Base-by-base conservation (phyloP, 1,140 invertebrate species). In the Stegodyphus mimosarum region DNA sequence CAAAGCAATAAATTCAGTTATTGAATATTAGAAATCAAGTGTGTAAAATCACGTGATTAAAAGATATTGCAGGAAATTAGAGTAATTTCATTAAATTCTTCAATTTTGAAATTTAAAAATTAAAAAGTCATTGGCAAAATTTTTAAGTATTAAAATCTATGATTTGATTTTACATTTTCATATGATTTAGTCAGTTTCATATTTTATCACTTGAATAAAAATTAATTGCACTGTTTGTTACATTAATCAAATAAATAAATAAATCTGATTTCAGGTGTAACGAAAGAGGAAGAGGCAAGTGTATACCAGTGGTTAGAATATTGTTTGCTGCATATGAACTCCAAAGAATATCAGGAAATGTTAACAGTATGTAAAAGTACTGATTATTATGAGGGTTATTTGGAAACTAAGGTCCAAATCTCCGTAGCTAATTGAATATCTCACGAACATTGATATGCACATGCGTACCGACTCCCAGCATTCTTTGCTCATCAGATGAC, bases 231-330 rank as follows among this genome's bases (percentile, higher is more conserved):
- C 55, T 60, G 33, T 33, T 33, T 33, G 33, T 33, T 33, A 33
- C 3, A 3, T 33, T 33, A 33, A 33, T 33, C 33, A 33, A 33
- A 33, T 33, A 3, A 33, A 33, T 33, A 3, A 33, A 33, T 33
- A 33, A 33, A 33, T 33, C 33, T 33, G 1, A 33, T 33, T 33
- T n/a, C n/a, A 67, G 64, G 64, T 18, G n/a, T 67, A 15, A n/a
- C 64, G 6, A 67, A 67, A 18, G 64, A 67, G n/a, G 64, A 67
- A 17, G 7, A 67, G 7, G 64, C 64, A 15, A 17, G 64, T 7
- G 17, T 67, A n/a, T 67, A 67, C 17, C 64, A 67, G 17, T 67
- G 64, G 64, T 18, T 67, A 17, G 64, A 67, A 67, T 67, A 67
- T 67, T 67, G 64, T 18, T 67, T 67, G n/a, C n/a, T 67, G 64